These are phyloP conservation scores for Lacerta bilineata DNA, from an alignment of 2,797 vertebrate species.

Conservation along the genomic window DNA sequence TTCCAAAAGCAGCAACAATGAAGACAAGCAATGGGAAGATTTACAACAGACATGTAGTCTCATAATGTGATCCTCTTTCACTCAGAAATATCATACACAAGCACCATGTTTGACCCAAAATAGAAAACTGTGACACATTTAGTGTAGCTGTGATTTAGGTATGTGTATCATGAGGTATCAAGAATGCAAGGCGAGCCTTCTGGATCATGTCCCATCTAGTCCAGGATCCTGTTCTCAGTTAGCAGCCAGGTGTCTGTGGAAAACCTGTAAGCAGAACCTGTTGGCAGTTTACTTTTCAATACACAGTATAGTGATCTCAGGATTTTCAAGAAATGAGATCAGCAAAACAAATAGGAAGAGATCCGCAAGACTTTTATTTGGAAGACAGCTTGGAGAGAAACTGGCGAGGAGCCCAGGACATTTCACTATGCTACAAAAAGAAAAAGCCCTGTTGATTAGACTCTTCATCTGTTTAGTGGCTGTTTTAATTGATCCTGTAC, in stretches of 20 bases:
- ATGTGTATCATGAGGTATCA: too few relatives aligned
- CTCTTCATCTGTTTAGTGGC: conserved; percentile 13
- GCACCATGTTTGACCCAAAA: not conserved
- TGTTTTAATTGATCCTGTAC: not conserved
- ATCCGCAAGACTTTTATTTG: not conserved
- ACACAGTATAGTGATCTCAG: not conserved
- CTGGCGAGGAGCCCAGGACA: conserved; percentile 27
- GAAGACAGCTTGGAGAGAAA: conserved; percentile 25
- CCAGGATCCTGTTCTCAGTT: too few relatives aligned
- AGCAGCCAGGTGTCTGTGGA: too few relatives aligned
- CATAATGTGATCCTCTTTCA: not conserved
- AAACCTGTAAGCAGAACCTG: too few relatives aligned
- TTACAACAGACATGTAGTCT: not conserved
- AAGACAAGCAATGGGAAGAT: not conserved
- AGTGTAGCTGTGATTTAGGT: not conserved
- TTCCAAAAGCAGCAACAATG: not conserved
- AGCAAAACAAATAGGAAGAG: not conserved
- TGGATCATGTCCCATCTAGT: too few relatives aligned
- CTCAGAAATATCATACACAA: not conserved
- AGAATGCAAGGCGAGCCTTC: too few relatives aligned
- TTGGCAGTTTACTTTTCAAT: not conserved
- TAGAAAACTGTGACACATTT: not conserved
- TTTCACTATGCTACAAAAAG: conserved; percentile 23
- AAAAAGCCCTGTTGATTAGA: conserved; percentile 23
- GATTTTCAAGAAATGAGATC: not conserved